Evolutionary conservation across 2,888 invertebrate genomes (phyloP), one percentile per base, ranked within the genome.

Genomic region (Xestia sexstrigata): DNA sequence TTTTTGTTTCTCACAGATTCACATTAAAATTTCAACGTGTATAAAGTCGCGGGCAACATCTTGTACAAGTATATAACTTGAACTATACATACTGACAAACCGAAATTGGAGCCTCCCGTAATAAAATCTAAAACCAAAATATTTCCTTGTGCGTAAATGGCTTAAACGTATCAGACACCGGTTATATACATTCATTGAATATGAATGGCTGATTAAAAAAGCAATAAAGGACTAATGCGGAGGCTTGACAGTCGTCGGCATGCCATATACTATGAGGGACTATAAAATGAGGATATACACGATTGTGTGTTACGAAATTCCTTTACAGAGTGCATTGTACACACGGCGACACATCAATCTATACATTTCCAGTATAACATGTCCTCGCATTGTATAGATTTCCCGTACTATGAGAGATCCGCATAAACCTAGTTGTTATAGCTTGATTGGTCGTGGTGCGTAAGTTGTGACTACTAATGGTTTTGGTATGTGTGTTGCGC

Each of bases 151-250:
- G 55, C 74, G 82, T 74, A 60, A 65, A 74, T 62, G 23, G 66
- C 78, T 79, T 73, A 76, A 86, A 79, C 71, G 74, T 78, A 83
- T 81, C 70, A 60, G 58, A 63, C 71, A 78, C 84, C 83, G 73
- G 77, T 77, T 81, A 84, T 70, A 77, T 76, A 85, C 87, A 82
- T 79, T 84, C 60, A 70, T 81, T 86, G 91, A 89, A 91, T 92
- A 89, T 87, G 69, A 89, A 91, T 90, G 88, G 76, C 83, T 81
- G 35, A 81, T 87, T 88, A 90, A 85, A 88, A 86, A 83, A 85
- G 87, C 79, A 82, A 89, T 89, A 90, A 89, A 88, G 66, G 73
- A 72, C 78, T 89, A 85, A 85, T 86, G 79, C 49, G 81, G 78
- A 83, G 74, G 81, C 80, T 75, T 84, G 78, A 82, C 81, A 79